These are phyloP conservation scores for Rhizoglyphus robini DNA, from an alignment of 1,140 invertebrate species.

Conservation along the genomic window DNA sequence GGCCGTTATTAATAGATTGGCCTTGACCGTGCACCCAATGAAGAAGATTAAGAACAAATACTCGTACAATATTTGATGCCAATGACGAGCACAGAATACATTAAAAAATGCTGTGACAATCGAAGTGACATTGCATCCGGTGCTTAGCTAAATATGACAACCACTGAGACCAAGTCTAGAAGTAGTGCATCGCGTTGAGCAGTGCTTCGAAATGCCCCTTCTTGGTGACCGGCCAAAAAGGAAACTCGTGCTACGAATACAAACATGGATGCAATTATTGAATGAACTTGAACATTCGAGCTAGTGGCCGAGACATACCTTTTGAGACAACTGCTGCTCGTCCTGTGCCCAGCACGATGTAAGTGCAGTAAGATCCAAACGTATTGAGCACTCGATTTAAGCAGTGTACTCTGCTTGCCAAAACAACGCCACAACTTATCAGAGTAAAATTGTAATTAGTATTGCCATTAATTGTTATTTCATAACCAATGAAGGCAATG, in stretches of 20 bases:
- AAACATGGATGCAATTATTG: slow-evolving; percentile 4
- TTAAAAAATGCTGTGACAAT: too few relatives aligned
- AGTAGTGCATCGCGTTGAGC: slow-evolving; percentile 2
- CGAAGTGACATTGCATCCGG: too few relatives aligned
- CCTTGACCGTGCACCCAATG: too few relatives aligned
- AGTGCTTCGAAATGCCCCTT: not conserved
- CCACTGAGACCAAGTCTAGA: not conserved
- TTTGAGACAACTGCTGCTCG: slow-evolving; percentile 81
- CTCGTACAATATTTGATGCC: too few relatives aligned
- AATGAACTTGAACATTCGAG: not conserved
- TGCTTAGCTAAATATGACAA: not conserved
- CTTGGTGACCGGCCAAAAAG: slow-evolving; percentile 78
- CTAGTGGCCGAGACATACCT: slow-evolving; percentile 37
- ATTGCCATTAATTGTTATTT: slow-evolving; percentile 9
- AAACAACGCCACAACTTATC: slow-evolving; percentile 14
- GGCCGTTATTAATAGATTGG: too few relatives aligned
- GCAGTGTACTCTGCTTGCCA: slow-evolving; percentile 73
- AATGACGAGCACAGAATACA: too few relatives aligned
- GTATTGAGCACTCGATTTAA: slow-evolving; percentile 76
- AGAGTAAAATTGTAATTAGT: slow-evolving; percentile 2
- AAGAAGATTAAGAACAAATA: too few relatives aligned
- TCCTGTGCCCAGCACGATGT: slow-evolving; percentile 81
- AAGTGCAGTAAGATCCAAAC: slow-evolving; percentile 88
- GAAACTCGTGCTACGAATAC: slow-evolving; percentile 63
- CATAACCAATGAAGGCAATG: not conserved